phyloP scores from a whole-genome alignment of 2,888 invertebrate species.

The Tethea ocularis region DNA sequence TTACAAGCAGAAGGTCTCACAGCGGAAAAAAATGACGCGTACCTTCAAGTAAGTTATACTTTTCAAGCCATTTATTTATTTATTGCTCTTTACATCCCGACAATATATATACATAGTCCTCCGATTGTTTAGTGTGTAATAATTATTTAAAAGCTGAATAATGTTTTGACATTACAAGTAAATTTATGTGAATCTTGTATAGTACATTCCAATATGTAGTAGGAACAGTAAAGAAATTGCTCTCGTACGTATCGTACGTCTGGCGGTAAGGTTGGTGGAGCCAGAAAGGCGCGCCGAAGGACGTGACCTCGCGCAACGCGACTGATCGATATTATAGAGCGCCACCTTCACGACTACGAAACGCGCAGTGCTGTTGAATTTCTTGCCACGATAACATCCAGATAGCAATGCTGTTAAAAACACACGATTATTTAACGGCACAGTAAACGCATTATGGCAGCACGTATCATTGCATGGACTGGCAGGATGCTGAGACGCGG shows the following conservation, averaged over 20 bases:
- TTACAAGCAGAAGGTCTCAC: conserved; percentile 93
- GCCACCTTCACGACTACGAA: conserved; percentile 57
- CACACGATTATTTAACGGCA: conserved; percentile 33
- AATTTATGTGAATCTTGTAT: not conserved
- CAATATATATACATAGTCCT: no score
- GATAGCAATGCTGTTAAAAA: conserved; percentile 36
- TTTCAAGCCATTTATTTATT: conserved; percentile 6
- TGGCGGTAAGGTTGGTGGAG: conserved; percentile 43
- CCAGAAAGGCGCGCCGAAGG: conserved; percentile 81
- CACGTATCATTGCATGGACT: conserved; percentile 72
- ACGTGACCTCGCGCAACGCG: conserved; percentile 77
- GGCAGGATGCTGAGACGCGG: conserved; percentile 74
- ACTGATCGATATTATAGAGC: conserved; percentile 74
- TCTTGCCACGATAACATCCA: conserved; percentile 69
- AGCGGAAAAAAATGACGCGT: conserved; percentile 92
- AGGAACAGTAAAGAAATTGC: not conserved
- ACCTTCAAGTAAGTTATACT: conserved; percentile 87
- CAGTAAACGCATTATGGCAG: conserved; percentile 54
- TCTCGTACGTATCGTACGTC: conserved; percentile 17
- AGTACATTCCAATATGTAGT: not conserved
- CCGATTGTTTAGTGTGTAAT: no score
- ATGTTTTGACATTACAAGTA: not conserved
- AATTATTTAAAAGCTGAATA: not conserved
- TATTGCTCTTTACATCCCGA: not conserved
- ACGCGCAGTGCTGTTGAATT: conserved; percentile 69